A percentile compares a stretch with the other conserved stretches of the same genome.
Evolutionary conservation across 2,888 invertebrate genomes (phyloP).

Genomic region (Volucella inflata): DNA sequence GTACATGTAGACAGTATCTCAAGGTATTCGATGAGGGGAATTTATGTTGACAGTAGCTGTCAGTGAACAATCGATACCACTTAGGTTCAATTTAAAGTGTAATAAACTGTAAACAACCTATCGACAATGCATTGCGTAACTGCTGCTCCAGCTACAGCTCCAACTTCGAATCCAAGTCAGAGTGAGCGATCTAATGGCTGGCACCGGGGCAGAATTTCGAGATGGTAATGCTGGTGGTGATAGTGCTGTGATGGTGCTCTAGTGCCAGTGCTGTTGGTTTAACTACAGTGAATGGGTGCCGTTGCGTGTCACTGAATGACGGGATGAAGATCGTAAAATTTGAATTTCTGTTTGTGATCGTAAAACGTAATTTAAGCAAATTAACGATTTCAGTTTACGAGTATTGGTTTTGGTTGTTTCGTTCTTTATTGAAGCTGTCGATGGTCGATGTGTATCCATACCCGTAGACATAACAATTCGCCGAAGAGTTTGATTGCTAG

Average conservation of each 20-base stretch:
- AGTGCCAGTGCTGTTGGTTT: background rate
- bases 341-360: constrained; percentile 52
- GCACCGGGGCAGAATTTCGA: too few species aligned
- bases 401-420: constrained; percentile 32
- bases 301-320: constrained; percentile 44
- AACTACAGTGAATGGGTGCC: background rate
- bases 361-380: constrained; percentile 55
- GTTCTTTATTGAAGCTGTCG: too few species aligned
- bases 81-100: constrained; percentile 70
- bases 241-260: background rate
- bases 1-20: constrained; percentile 12
- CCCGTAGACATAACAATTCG: constrained; percentile 10
- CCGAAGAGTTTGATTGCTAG: constrained; percentile 30
- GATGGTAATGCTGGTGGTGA: background rate
- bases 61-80: constrained; percentile 73
- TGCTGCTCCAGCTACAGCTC: constrained; percentile 12
- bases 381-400: constrained; percentile 57
- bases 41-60: constrained; percentile 75
- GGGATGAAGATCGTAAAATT: constrained; percentile 69
- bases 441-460: too few species aligned
- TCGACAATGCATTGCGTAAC: constrained; percentile 66
- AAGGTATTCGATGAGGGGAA: constrained; percentile 9
- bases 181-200: too few species aligned
- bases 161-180: too few species aligned
- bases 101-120: constrained; percentile 73